Evolutionary conservation across 2,113 vertebrate genomes (phyloP).

Genomic region (Chloebia gouldiae): DNA sequence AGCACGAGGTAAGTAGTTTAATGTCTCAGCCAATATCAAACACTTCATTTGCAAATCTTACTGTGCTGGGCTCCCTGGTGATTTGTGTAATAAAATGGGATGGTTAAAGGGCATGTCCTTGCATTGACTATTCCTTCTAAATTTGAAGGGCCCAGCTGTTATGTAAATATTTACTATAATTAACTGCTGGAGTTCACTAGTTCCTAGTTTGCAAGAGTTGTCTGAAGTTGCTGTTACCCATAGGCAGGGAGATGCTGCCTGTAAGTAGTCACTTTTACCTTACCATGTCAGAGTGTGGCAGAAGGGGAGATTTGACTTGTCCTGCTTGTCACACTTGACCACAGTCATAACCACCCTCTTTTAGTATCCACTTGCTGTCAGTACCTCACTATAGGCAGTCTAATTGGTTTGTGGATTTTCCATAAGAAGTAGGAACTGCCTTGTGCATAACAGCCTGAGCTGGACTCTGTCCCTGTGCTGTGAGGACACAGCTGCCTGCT

Average conservation of each 20-base stretch:
- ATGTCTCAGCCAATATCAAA: slow-evolving; percentile 78
- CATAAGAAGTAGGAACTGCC: not conserved
- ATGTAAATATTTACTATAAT: slow-evolving; percentile 82
- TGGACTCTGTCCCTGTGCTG: not conserved
- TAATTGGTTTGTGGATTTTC: not conserved
- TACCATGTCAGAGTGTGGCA: not conserved
- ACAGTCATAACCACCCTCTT: not conserved
- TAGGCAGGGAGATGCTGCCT: not conserved
- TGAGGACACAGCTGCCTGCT: not conserved
- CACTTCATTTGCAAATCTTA: slow-evolving; percentile 81
- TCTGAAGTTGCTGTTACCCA: slow-evolving; percentile 39
- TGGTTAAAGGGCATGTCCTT: slow-evolving; percentile 79
- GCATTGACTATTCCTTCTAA: slow-evolving; percentile 77
- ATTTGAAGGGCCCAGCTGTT: slow-evolving; percentile 66
- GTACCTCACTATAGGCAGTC: not conserved
- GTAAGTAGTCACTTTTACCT: not conserved
- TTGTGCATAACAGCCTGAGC: not conserved
- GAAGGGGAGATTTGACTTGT: not conserved
- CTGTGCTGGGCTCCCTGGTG: slow-evolving; percentile 68
- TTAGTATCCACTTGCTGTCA: not conserved
- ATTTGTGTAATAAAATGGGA: slow-evolving; percentile 77
- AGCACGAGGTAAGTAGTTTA: slow-evolving; percentile 74
- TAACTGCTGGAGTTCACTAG: slow-evolving; percentile 73
- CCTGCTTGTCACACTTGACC: not conserved
- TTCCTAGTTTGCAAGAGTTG: slow-evolving; percentile 62